Conservation (phyloP, 1,140 invertebrate genomes). For the Metopolophium dirhodum region DNA sequence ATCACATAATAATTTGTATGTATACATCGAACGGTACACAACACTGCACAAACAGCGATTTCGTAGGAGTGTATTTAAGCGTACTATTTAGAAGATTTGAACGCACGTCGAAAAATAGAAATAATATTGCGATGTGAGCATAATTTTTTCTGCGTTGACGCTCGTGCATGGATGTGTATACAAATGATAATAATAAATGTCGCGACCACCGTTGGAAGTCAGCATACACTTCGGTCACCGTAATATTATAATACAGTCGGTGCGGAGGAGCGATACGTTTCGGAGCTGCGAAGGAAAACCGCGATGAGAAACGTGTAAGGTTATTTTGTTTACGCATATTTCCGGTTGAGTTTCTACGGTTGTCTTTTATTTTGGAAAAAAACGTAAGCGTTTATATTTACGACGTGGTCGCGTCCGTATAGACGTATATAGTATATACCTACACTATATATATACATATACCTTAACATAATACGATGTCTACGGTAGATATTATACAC, state of each 20-base stretch:
- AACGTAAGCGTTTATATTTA: background rate
- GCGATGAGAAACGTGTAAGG: background rate
- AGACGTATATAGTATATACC: background rate
- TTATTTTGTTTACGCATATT: background rate
- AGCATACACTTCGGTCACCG: no score
- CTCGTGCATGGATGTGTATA: no score
- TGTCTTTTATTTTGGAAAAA: background rate
- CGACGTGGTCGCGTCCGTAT: background rate
- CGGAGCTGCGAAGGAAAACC: background rate
- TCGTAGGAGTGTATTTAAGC: no score
- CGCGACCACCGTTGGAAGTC: no score
- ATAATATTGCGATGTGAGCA: no score
- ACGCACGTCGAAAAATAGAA: no score
- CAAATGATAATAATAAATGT: no score
- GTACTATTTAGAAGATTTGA: background rate
- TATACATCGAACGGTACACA: background rate
- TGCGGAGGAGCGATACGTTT: background rate
- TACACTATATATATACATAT: background rate
- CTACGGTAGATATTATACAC: slow-evolving; percentile 24
- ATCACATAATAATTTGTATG: background rate
- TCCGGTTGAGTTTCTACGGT: background rate
- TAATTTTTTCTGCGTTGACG: no score
- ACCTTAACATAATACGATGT: slow-evolving; percentile 7
- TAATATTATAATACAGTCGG: no score
- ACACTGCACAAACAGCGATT: background rate